Conservation (phyloP, 2,797 vertebrate species). For the Bradypus variegatus region DNA sequence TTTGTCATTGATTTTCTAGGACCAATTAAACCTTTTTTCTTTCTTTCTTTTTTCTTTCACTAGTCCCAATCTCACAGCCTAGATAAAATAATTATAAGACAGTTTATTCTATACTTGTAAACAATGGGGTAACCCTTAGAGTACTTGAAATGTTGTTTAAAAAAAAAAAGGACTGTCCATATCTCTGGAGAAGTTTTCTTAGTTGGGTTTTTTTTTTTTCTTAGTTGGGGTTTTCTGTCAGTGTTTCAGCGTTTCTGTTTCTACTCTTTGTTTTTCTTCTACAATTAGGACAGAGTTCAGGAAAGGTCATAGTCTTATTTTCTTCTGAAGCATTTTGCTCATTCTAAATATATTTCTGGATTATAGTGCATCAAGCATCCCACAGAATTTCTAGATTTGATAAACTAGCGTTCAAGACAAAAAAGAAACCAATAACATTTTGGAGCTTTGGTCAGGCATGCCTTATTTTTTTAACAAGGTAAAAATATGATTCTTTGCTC, state of each 20-base stretch:
- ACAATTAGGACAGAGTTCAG: constrained; percentile 43
- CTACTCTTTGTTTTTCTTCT: constrained; percentile 36
- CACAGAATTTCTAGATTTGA: constrained; percentile 43
- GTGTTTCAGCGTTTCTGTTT: not conserved
- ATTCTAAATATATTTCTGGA: constrained; percentile 54
- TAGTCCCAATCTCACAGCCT: not conserved
- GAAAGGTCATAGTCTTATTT: constrained; percentile 47
- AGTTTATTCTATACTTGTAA: not conserved
- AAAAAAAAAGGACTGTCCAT: not conserved
- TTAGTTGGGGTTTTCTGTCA: no score
- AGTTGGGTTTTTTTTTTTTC: no score
- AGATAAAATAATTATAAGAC: not conserved
- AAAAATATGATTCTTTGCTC: not conserved
- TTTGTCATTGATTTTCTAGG: not conserved
- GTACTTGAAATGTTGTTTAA: not conserved
- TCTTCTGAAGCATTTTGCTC: constrained; percentile 2
- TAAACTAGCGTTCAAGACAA: constrained; percentile 24
- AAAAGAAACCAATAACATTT: constrained; percentile 19
- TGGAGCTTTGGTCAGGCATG: constrained; percentile 6
- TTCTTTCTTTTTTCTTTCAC: fast-evolving
- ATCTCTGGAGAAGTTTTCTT: not conserved
- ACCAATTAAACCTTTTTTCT: fast-evolving
- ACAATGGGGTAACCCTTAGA: not conserved
- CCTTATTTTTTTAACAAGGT: not conserved
- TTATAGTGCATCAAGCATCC: constrained; percentile 42